phyloP scores from a whole-genome alignment of 2,888 invertebrate genomes.

The Maniola hyperantus region DNA sequence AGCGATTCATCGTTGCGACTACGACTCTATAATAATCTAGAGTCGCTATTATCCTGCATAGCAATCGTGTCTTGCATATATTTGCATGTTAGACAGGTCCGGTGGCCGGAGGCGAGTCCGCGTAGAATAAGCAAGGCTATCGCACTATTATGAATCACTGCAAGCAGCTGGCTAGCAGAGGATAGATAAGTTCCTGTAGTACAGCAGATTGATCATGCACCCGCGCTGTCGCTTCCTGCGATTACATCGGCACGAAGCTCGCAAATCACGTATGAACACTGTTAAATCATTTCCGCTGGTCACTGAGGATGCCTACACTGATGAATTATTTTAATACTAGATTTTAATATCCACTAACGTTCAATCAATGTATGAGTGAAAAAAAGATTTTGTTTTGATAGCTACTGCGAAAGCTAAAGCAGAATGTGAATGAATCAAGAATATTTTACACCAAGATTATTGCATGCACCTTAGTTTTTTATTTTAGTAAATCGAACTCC shows the following conservation, averaged over 20 bases:
- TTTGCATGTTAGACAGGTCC: conserved; percentile 42
- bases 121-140: conserved; percentile 59
- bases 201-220: conserved; percentile 60
- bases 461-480: no score
- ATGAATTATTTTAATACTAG: conserved; percentile 49
- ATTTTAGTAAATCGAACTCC: no score
- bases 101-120: conserved; percentile 51
- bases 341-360: conserved; percentile 34
- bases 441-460: neutral
- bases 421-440: neutral
- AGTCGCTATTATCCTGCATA: conserved; percentile 21
- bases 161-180: conserved; percentile 58
- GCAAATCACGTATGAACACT: conserved; percentile 69
- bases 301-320: conserved; percentile 44
- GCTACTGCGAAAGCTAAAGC: neutral
- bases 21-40: conserved; percentile 25
- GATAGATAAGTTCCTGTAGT: conserved; percentile 73
- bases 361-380: neutral
- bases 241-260: conserved; percentile 67
- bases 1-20: conserved; percentile 12
- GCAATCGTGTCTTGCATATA: conserved; percentile 36
- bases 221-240: conserved; percentile 71
- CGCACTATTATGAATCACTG: conserved; percentile 65
- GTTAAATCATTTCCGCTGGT: conserved; percentile 76
- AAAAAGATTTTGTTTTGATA: neutral